phyloP scores from a whole-genome alignment of 2,797 vertebrate species.

The Argentina silus region DNA sequence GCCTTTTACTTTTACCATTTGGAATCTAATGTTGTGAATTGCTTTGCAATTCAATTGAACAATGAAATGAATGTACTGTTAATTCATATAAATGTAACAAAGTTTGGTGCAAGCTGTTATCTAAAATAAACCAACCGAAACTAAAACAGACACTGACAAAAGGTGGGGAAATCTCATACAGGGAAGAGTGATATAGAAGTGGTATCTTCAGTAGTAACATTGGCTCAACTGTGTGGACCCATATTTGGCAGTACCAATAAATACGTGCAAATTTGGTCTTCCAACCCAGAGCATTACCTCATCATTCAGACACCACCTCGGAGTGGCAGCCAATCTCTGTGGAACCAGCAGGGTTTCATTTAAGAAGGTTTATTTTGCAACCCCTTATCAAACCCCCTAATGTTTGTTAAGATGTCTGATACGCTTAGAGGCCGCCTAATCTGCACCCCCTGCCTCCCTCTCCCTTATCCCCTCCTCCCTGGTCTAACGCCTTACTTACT shows the following conservation, averaged over 20 bases:
- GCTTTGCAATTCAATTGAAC: not conserved
- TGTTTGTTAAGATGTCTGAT: constrained; percentile 52
- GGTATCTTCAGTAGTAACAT: too few relatives aligned
- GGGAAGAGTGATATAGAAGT: not conserved
- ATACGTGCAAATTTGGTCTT: not conserved
- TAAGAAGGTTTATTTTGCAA: constrained; percentile 52
- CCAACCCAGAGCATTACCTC: not conserved
- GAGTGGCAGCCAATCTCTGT: constrained; percentile 26
- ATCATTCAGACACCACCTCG: not conserved
- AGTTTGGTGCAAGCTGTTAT: not conserved
- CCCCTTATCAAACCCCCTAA: constrained; percentile 38
- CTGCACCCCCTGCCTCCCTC: not conserved
- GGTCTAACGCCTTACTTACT: not conserved
- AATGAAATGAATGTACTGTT: not conserved
- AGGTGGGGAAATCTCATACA: not conserved
- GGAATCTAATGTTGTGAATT: not conserved
- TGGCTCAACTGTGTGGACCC: not conserved
- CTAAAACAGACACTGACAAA: not conserved
- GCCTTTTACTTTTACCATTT: not conserved
- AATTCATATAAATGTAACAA: not conserved
- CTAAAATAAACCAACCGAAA: not conserved
- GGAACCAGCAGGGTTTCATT: constrained; percentile 31
- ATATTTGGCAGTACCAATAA: not conserved
- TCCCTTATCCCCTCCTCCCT: not conserved
- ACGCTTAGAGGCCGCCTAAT: constrained; percentile 41